Conservation (phyloP, 2,888 invertebrate species). For the Drosophila paranaensis region DNA sequence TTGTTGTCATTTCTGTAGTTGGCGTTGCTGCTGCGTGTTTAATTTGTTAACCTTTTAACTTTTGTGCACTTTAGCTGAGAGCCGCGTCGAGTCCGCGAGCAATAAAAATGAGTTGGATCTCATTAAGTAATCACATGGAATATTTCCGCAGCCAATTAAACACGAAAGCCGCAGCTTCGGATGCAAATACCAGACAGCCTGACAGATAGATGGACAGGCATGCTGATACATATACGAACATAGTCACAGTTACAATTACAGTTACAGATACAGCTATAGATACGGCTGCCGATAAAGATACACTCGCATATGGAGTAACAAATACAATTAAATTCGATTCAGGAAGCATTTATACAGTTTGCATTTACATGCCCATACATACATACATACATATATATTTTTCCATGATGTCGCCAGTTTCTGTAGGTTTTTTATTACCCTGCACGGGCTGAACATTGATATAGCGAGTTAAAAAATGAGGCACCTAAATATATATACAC, state of each 20-base stretch:
- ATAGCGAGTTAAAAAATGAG: not conserved
- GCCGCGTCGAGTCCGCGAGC: constrained; percentile 22
- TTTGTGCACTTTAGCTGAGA: constrained; percentile 58
- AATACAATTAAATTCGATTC: constrained; percentile 77
- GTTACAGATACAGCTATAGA: constrained; percentile 28
- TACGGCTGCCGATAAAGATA: constrained; percentile 37
- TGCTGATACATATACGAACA: constrained; percentile 23
- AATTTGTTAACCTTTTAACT: constrained; percentile 76
- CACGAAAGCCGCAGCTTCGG: constrained; percentile 69
- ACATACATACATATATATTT: not conserved
- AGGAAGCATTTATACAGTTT: constrained; percentile 74
- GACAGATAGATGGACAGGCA: constrained; percentile 64
- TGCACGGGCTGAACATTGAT: too few species aligned
- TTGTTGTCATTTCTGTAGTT: constrained; percentile 2
- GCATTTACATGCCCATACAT: constrained; percentile 31
- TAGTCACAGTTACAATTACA: constrained; percentile 27
- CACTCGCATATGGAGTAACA: constrained; percentile 35
- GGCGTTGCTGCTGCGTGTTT: constrained; percentile 36
- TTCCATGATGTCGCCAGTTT: constrained; percentile 33
- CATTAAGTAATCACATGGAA: constrained; percentile 81
- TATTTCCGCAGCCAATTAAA: constrained; percentile 81
- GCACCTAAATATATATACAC: not conserved
- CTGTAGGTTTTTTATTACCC: not conserved
- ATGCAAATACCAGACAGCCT: constrained; percentile 48
- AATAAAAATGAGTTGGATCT: constrained; percentile 75